Base-by-base conservation (phyloP, 2,888 invertebrate genomes). In the Operophtera brumata region DNA sequence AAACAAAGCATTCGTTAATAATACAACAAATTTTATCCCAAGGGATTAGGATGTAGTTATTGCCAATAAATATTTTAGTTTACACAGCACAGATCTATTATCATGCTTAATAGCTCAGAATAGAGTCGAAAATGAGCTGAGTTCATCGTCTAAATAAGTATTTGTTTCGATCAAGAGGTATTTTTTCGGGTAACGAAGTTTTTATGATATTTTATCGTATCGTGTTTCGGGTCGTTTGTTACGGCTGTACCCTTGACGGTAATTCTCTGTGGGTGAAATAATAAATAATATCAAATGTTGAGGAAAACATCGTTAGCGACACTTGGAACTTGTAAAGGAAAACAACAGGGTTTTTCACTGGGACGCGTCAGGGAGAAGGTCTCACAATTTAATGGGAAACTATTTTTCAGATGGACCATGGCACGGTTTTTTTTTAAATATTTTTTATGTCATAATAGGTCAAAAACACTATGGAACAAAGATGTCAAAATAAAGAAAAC, bases 121-220 rank as follows among this genome's bases (percentile, higher is more conserved):
- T 44, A 56, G 32, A 47, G 48, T 26, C 32, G 30, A 47, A 51
- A 52, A 48, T 50, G 14, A 34, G 8, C 39, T 50, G 46, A 36
- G 9, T 35, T 30, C 14, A 41, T 42, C 36, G 47, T 12, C 26
- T 45, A 26, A 43, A 41, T 28, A 42, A 44, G 28, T 52, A 54
- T 50, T 57, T 47, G 41, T 42, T 46, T 36, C 36, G 60, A 57
- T 57, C 51, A 46, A 48, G 44, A 56, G 54, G 49, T 58, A 57
- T 59, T 59, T 59, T 59, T 61, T 34, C 36, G 46, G 4, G 57
- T 49, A 63, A 59, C 59, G 61, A 61, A 57, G 51, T 57, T 59
- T 63, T 63, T 57, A 61, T 55, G 63, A 57, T 49, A 61, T 54
- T 57, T 60, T 46, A 55, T 48, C 28, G 36, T 49, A 44, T 54